phyloP scores from a whole-genome alignment of 2,888 invertebrate species.

The Ormyrus thymus region DNA sequence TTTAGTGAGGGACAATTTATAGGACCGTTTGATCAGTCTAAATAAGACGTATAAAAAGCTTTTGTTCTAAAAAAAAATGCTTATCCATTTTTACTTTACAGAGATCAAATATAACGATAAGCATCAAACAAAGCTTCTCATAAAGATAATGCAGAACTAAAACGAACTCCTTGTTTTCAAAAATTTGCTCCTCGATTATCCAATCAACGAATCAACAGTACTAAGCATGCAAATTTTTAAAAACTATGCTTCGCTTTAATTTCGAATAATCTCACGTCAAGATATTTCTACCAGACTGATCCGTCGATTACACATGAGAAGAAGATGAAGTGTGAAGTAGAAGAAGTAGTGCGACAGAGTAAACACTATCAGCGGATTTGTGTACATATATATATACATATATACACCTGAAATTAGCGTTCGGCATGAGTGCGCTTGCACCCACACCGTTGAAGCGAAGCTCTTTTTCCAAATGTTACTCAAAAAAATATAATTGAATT shows the following conservation, averaged over 20 bases:
- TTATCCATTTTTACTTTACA: neutral
- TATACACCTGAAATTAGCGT: slow-evolving; percentile 12
- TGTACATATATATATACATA: slow-evolving; percentile 4
- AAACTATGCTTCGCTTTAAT: too few species aligned
- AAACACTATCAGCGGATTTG: slow-evolving; percentile 30
- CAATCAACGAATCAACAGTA: neutral
- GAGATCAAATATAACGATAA: too few species aligned
- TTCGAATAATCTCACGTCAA: too few species aligned
- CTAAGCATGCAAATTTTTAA: too few species aligned
- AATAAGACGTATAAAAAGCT: neutral
- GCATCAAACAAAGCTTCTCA: too few species aligned
- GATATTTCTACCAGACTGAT: slow-evolving; percentile 16
- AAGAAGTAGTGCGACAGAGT: slow-evolving; percentile 43
- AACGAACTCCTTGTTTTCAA: neutral
- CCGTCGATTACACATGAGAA: slow-evolving; percentile 32
- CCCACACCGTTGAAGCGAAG: neutral
- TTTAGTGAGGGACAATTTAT: slow-evolving; percentile 43
- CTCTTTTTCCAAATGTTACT: slow-evolving; percentile 2
- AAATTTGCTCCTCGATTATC: neutral
- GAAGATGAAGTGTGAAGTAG: slow-evolving; percentile 30
- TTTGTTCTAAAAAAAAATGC: slow-evolving; percentile 6
- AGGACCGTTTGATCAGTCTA: slow-evolving; percentile 33
- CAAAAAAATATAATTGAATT: slow-evolving; percentile 26
- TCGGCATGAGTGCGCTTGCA: slow-evolving; percentile 22
- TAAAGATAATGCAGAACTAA: too few species aligned